These are phyloP conservation scores for Ochlodes sylvanus DNA, from an alignment of 2,888 invertebrate species.

Conservation along the genomic window DNA sequence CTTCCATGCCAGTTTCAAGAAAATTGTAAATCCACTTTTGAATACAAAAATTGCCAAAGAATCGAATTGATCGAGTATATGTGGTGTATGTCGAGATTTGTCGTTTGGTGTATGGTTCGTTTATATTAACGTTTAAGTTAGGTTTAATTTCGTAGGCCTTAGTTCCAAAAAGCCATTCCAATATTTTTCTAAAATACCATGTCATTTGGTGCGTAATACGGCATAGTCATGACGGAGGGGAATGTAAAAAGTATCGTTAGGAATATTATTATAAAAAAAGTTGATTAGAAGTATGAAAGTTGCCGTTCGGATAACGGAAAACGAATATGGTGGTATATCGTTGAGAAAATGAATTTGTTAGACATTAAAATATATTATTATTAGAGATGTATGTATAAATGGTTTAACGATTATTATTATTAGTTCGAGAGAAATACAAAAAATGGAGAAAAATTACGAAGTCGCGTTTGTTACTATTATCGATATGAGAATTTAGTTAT, in stretches of 20 bases:
- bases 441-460: slow-evolving; percentile 70
- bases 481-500: slow-evolving; percentile 85
- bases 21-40: slow-evolving; percentile 84
- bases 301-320: slow-evolving; percentile 76
- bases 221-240: slow-evolving; percentile 70
- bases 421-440: slow-evolving; percentile 79
- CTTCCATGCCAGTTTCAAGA: slow-evolving; percentile 71
- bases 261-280: slow-evolving; percentile 69
- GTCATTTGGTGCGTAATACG: slow-evolving; percentile 71
- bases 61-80: slow-evolving; percentile 65
- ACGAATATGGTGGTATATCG: slow-evolving; percentile 73
- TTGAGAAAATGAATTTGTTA: slow-evolving; percentile 84
- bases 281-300: slow-evolving; percentile 78
- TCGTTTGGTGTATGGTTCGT: slow-evolving; percentile 57
- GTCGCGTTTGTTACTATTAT: slow-evolving; percentile 84
- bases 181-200: slow-evolving; percentile 73
- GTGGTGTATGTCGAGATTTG: slow-evolving; percentile 60
- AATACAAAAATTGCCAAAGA: slow-evolving; percentile 83
- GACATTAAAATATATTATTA: slow-evolving; percentile 84
- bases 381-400: slow-evolving; percentile 84
- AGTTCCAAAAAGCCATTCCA: slow-evolving; percentile 72
- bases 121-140: slow-evolving; percentile 47
- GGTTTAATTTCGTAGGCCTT: slow-evolving; percentile 51
- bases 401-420: slow-evolving; percentile 82
- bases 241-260: slow-evolving; percentile 82